Base-by-base conservation (phyloP, 1,140 invertebrate species). In the Sitobion miscanthi region DNA sequence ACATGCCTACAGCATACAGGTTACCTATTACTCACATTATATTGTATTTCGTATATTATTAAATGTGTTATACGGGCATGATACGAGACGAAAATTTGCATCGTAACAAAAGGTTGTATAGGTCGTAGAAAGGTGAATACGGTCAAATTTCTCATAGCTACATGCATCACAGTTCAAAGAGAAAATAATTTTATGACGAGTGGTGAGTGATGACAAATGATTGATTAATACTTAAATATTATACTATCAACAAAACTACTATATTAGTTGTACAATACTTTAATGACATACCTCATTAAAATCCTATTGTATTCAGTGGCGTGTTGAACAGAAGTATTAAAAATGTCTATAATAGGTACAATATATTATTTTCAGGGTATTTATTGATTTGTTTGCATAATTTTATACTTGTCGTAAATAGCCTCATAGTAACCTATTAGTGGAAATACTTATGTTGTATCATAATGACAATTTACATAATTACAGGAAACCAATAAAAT, bases 161-260 rank as follows among this genome's bases (percentile, higher is more conserved):
- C 17, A 38, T 7, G 14, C 82, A 92, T 82, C n/a, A 42, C 9
- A 85, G 90, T 91, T 54, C 82, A 85, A 93, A 93, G 91, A 93
- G 91, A 93, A 93, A 93, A 86, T 93, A 1, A 42, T 93, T 42
- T 85, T 42, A 85, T 57, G 82, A 86, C 49, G 77, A 49, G 25
- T 52, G 77, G 30, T 30, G 62, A 77, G 30, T 91, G 62, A 35
- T 45, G 62, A 92, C 91, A 52, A 52, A 83, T 92, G 91, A 92
- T 92, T 92, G 91, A 92, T 92, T 85, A 82, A 77, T 90, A 62
- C n/a, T 90, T 47, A 86, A 54, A 89, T 45, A 45, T 54, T 90
- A 30, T 42, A 90, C 52, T 30, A 42, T 89, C 38, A 89, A 38
- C 52, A 17, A 57, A 38, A 88, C 21, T 25, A 90, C 35, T 90